Evolutionary conservation across 2,797 vertebrate genomes (phyloP), one percentile per base, ranked within the genome.

Genomic region (Octomys mimax): DNA sequence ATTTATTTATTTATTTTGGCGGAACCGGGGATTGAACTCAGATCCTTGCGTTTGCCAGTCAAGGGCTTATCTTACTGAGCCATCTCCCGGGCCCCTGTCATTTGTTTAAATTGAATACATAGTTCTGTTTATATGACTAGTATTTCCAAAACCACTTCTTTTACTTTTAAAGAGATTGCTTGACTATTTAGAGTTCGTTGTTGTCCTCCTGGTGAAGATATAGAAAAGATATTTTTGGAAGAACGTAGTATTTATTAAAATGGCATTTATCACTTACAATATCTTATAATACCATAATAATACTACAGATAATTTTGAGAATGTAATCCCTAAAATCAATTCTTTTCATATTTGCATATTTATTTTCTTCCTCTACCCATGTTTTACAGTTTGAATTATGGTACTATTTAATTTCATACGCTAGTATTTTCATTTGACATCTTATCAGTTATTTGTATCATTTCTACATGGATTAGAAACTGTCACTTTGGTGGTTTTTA

Each of bases 231-330:
- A 83, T 77, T 89, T 88, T 92, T 64, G 22, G 89, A 89, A 92
- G 18, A 82, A 92, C 10, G 26, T 31, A 12, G 5, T n/a, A 84
- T 84, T 93, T 96, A 83, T 79, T 82, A 94, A 95, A 81, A 71
- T 82, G 88, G 68, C 70, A 75, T 70, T 82, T 84, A 52, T 70
- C 1, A 91, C 89, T 94, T 89, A 59, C 80, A 85, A 64, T 73
- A 12, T 79, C 82, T 94, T 78, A 83, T 14, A 79, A 54, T n/a
- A 87, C 86, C 71, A 73, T 36, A 33, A 36, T 59, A 59, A 75
- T 18, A 62, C 5, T 61, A 68, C 68, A 94, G 93, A 77, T 82
- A 59, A 89, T 68, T 89, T 89, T 62, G n/a, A 46, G 84, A 87
- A 87, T 52, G 26, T 75, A 16, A 31, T 57, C 8, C 89, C 24